Base-by-base conservation (phyloP, 2,113 vertebrate species). In the Heptranchias perlo region DNA sequence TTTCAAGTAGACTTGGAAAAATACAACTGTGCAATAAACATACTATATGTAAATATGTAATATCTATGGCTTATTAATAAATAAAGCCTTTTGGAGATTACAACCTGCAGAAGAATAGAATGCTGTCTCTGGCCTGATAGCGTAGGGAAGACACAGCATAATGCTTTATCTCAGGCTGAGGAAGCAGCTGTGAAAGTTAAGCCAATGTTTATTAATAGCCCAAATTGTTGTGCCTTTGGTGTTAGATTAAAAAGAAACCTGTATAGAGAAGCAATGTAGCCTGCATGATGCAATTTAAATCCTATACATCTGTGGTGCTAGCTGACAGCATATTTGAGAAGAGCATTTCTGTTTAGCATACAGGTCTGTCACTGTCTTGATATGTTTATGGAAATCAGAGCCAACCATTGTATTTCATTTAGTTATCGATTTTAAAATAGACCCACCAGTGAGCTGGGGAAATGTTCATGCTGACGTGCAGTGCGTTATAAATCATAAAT, bases 311-410 rank as follows among this genome's bases (percentile, higher is more conserved):
- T n/a, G 54, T n/a, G 31, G 89, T 61, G 49, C 49, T 54, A 54
- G 28, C 49, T 89, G 86, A 35, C 49, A 54, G 49, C 35, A 18
- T 31, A 69, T 69, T 69, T 69, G 25, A 69, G 28, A 69, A 69
- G 39, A 84, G 82, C 11, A 49, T 84, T 58, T 92, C 54, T 92
- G 54, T 61, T 92, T 18, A 61, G 61, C 54, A 92, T 61, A 78
- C n/a, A 39, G 76, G 39, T 92, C 47, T 52, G 84, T 52, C 49
- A n/a, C 4, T n/a, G 35, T n/a, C 54, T 78, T 61, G 54, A 61
- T 58, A 92, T 62, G 54, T 92, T 92, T 61, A 92, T 92, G 89
- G 35, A 92, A 92, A 92, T 61, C 11, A 61, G 14, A 92, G 62
- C 31, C 1, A 61, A 58, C 3, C 89, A 18, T 18, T 84, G 61